phyloP scores from a whole-genome alignment of 1,140 invertebrate genomes.

The Orius insidiosus region DNA sequence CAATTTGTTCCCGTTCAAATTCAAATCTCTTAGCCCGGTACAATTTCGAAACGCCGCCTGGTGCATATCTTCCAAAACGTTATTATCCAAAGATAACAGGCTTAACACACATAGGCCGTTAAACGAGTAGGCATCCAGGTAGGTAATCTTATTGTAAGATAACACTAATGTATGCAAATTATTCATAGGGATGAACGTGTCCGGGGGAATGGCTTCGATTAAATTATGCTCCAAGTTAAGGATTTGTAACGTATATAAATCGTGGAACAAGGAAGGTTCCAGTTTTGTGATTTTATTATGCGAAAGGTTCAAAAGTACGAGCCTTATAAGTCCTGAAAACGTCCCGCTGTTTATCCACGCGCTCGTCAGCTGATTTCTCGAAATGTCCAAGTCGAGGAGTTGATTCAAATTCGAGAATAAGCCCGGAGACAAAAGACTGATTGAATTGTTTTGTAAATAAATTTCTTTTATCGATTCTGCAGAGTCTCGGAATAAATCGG shows the following conservation, averaged over 20 bases:
- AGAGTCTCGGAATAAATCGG: constrained; percentile 61
- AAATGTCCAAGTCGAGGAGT: constrained; percentile 68
- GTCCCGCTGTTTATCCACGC: constrained; percentile 65
- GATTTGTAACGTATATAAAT: constrained; percentile 65
- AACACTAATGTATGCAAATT: constrained; percentile 66
- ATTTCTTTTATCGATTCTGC: constrained; percentile 64
- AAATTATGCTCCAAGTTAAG: constrained; percentile 63
- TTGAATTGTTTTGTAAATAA: constrained; percentile 74
- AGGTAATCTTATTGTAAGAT: constrained; percentile 58
- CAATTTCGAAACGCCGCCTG: constrained; percentile 66
- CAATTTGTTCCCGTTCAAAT: constrained; percentile 65
- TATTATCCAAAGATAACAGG: constrained; percentile 60
- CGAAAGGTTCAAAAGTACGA: constrained; percentile 70
- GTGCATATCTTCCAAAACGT: constrained; percentile 54
- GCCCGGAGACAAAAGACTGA: constrained; percentile 58
- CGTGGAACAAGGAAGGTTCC: constrained; percentile 60
- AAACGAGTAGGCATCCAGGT: constrained; percentile 55
- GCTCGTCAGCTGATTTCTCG: constrained; percentile 68
- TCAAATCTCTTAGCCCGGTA: constrained; percentile 57
- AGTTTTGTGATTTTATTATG: constrained; percentile 66
- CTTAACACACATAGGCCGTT: constrained; percentile 63
- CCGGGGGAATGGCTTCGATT: constrained; percentile 56
- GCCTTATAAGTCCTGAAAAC: constrained; percentile 68
- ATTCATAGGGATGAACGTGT: constrained; percentile 65
- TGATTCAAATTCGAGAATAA: constrained; percentile 69